These are phyloP conservation scores for Lasioglossum vierecki DNA, from an alignment of 2,888 invertebrate species.

Conservation along the genomic window DNA sequence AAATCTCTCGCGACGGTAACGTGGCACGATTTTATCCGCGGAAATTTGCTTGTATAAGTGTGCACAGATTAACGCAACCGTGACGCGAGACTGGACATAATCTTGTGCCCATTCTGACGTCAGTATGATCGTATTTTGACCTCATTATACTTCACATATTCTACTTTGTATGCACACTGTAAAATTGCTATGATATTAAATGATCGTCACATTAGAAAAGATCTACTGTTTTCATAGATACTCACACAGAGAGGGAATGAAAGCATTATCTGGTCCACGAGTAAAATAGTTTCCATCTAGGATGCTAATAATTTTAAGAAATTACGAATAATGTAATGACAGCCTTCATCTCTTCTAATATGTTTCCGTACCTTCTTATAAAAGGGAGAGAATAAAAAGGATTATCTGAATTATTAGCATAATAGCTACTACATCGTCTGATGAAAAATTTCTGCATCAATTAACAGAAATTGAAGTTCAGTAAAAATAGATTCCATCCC, in stretches of 20 bases:
- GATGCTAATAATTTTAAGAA: background rate
- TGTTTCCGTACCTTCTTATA: too few relatives aligned
- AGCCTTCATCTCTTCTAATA: too few relatives aligned
- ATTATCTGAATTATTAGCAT: too few relatives aligned
- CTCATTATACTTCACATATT: background rate
- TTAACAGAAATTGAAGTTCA: background rate
- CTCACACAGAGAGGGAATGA: too few relatives aligned
- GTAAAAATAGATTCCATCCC: background rate
- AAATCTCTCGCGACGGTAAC: conserved; percentile 40
- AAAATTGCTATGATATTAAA: background rate
- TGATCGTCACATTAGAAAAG: background rate
- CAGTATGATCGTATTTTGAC: too few relatives aligned
- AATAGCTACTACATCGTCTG: too few relatives aligned
- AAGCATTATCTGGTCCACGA: too few relatives aligned
- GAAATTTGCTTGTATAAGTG: conserved; percentile 32
- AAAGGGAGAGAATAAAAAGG: too few relatives aligned
- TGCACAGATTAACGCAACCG: conserved; percentile 28
- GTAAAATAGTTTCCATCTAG: too few relatives aligned
- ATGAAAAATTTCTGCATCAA: background rate
- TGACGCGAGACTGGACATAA: background rate
- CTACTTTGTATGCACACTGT: background rate
- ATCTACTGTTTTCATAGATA: background rate
- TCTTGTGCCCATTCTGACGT: background rate
- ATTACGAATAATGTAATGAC: too few relatives aligned
- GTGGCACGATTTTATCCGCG: conserved; percentile 45